Evolutionary conservation across 2,113 vertebrate genomes (phyloP), one percentile per base, ranked within the genome.

Genomic region (Tachuris rubrigastra): DNA sequence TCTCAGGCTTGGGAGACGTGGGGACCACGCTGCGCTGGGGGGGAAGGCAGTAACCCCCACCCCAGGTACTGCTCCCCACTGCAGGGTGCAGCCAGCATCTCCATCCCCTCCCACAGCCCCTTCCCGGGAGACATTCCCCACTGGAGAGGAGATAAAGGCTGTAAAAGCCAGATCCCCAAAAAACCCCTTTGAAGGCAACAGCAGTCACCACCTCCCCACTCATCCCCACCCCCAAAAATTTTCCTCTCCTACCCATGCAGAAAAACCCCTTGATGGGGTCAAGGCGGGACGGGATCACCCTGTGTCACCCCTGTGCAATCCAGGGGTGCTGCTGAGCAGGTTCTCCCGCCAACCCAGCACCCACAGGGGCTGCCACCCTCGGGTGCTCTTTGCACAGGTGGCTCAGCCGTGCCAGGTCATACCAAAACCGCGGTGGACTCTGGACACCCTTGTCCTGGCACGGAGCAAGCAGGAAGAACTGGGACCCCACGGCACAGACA

Each of bases 401-500:
- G 37, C 67, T 81, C 27, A 7, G 71, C 62, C 60, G 52, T 49
- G 44, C 73, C 92, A 59, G 92, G 73, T 58, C 5, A 0, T 10
- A 31, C 41, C 4, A 7, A 58, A 87, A 77, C 21, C 3, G 2
- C 11, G 1, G 60, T 0, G 3, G 41, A 89, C 59, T 95, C 85
- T 71, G 67, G 55, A 73, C 21, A 0, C n/a, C 30, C 39, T 23
- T 7, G 14, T 30, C 66, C 46, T 5, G 1, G 55, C 74, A 55
- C 2, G 1, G 65, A 21, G 19, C 21, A 35, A 31, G 37, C 28
- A 22, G 58, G 24, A 68, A 75, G 17, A 60, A 37, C 35, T 1
- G 0, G 75, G 75, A 75, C 28, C 10, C 42, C 14, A 4, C 0
- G 0, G 21, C 4, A 22, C 42, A 72, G 56, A 25, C 13, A 2